Evolutionary conservation across 92 coral and sea anemone genomes (phyloP).

Genomic region (Metridium senile): DNA sequence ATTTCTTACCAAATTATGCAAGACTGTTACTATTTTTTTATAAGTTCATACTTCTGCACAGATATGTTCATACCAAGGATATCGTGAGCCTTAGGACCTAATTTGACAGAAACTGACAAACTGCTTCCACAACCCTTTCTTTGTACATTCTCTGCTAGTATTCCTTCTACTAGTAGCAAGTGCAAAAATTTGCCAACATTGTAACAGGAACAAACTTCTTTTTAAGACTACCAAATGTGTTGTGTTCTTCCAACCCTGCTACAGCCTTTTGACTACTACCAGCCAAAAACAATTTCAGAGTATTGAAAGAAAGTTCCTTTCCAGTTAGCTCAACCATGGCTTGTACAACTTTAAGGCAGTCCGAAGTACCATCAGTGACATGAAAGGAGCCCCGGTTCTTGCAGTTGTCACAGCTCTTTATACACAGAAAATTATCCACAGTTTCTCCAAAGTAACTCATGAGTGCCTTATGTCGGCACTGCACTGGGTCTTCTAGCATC

Average conservation of each 20-base stretch:
- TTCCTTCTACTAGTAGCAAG: slow-evolving; percentile 1
- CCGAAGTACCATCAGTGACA: slow-evolving; percentile 11
- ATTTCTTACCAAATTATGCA: too few species aligned
- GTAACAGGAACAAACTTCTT: slow-evolving; percentile 8
- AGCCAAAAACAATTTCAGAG: slow-evolving; percentile 3
- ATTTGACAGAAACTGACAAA: too few species aligned
- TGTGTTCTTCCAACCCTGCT: not conserved
- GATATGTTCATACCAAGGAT: too few species aligned
- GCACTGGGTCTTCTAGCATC: slow-evolving; percentile 40
- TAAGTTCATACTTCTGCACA: too few species aligned
- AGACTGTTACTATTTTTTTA: too few species aligned
- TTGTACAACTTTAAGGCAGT: slow-evolving; percentile 24
- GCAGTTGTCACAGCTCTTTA: slow-evolving; percentile 21
- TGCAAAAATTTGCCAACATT: slow-evolving; percentile 20
- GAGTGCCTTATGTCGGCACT: slow-evolving; percentile 29
- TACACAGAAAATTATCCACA: slow-evolving; percentile 8
- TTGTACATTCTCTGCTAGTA: slow-evolving; percentile 10
- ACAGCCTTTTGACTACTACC: slow-evolving; percentile 15
- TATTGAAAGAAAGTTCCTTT: not conserved
- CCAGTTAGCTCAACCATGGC: slow-evolving; percentile 15
- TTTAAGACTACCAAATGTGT: slow-evolving; percentile 7
- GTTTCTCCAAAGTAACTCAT: slow-evolving; percentile 42
- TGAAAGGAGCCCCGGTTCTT: not conserved
- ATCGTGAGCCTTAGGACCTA: too few species aligned
- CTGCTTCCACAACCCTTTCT: too few species aligned